Evolutionary conservation across 2,888 invertebrate species (phyloP).

Genomic region (Arctia plantaginis): DNA sequence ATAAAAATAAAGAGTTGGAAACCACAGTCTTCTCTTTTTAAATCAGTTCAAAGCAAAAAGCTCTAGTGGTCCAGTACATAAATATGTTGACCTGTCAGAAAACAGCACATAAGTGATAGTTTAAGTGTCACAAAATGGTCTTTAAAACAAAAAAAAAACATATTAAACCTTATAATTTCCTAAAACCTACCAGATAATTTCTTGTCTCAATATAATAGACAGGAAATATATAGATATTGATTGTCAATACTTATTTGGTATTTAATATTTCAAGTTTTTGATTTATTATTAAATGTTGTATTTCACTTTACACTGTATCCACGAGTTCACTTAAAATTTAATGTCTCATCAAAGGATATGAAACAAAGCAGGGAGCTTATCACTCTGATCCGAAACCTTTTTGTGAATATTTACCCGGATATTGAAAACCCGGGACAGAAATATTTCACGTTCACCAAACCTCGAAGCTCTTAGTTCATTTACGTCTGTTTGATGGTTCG

Average conservation of each 20-base stretch:
- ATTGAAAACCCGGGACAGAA: conserved; percentile 10
- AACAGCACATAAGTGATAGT: too few species aligned
- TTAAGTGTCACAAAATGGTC: background rate
- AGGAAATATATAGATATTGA: background rate
- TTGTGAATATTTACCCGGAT: conserved; percentile 10
- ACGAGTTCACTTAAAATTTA: background rate
- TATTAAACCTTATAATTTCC: background rate
- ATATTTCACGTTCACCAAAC: conserved; percentile 16
- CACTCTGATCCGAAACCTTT: conserved; percentile 10
- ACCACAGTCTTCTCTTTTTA: too few species aligned
- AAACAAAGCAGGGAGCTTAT: conserved; percentile 9
- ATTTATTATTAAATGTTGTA: background rate
- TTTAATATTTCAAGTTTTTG: background rate
- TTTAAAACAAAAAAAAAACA: too few species aligned
- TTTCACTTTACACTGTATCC: background rate
- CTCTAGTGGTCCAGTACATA: too few species aligned
- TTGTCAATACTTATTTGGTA: background rate
- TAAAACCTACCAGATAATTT: background rate
- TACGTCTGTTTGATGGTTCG: conserved; percentile 18
- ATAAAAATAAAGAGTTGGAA: too few species aligned
- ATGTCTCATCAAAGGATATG: background rate
- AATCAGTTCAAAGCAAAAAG: too few species aligned
- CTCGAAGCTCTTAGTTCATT: conserved; percentile 15
- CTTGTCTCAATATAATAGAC: background rate
- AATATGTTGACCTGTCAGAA: too few species aligned